Evolutionary conservation across 2,797 vertebrate genomes (phyloP), one percentile per base, ranked within the genome.

Genomic region (Vireo griseus): DNA sequence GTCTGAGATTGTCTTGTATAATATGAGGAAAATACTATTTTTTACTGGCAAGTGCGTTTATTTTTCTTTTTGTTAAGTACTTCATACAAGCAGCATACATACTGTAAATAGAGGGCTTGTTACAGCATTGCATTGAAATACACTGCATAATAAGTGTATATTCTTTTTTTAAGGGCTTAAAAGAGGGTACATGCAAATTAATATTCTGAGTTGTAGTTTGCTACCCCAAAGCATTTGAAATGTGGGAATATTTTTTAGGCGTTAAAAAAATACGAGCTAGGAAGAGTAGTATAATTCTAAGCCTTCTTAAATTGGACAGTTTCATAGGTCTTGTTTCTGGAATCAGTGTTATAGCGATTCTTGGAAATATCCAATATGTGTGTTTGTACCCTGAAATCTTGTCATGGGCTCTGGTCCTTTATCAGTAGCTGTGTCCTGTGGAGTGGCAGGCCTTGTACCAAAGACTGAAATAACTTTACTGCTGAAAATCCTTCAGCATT

Each of bases 11-110:
- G 19, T 73, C 67, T n/a, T 45, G 7, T 69, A 5, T 37, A 63
- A 81, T 10, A 20, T 35, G 21, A 83, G 42, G 37, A 63, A 93
- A 88, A 52, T 47, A 72, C 11, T 50, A n/a, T 17, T 33, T 92
- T 86, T 90, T 54, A 65, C 40, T 74, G 52, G 44, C 57, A 54
- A 65, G 16, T 28, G 21, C 72, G 26, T 45, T 92, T 92, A 16
- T 74, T 93, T 35, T 92, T 93, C 19, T 58, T 80, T 72, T 85
- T 86, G 13, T 72, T 63, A 57, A n/a, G 48, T 68, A 40, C 26
- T 63, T 19, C 13, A 4, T 84, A 28, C 8, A 24, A 66, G 45
- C 63, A 81, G 29, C 10, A 11, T 14, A 18, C 45, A 12, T 40
- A 39, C 15, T 65, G 35, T 68, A 89, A 96, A 84, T 74, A 47